Conservation (phyloP, 1,140 invertebrate species). For the Pachypsylla venusta region DNA sequence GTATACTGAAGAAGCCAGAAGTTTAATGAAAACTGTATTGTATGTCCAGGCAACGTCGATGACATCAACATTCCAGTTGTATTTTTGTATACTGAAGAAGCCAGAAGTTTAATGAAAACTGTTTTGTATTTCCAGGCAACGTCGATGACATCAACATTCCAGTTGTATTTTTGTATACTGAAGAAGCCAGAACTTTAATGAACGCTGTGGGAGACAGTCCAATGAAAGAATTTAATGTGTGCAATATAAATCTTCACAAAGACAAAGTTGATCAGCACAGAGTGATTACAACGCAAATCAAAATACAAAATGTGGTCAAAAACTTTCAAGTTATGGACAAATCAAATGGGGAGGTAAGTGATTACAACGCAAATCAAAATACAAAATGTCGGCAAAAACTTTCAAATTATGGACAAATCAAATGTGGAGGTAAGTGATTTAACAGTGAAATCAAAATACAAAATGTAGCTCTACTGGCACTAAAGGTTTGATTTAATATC, state of each 20-base stretch:
- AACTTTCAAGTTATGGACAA: background rate
- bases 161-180: slow-evolving; percentile 75
- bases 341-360: no score
- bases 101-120: slow-evolving; percentile 42
- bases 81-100: slow-evolving; percentile 77
- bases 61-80: slow-evolving; percentile 82
- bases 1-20: slow-evolving; percentile 59
- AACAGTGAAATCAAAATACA: background rate
- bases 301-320: background rate
- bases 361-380: background rate
- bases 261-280: background rate
- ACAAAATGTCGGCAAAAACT: background rate
- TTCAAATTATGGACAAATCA: background rate
- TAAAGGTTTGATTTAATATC: no score
- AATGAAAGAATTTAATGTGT: background rate
- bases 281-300: background rate
- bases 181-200: slow-evolving; percentile 52
- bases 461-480: no score
- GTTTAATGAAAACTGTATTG: slow-evolving; percentile 45
- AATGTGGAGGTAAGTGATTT: no score
- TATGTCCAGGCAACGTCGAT: no score
- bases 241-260: background rate
- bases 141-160: slow-evolving; percentile 76
- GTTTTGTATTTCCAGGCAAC: no score
- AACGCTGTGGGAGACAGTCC: slow-evolving; percentile 32